These are phyloP conservation scores for Pelagia noctiluca DNA, from an alignment of 30 jellyfish, hydroid and myxozoan genomes.

Conservation along the genomic window DNA sequence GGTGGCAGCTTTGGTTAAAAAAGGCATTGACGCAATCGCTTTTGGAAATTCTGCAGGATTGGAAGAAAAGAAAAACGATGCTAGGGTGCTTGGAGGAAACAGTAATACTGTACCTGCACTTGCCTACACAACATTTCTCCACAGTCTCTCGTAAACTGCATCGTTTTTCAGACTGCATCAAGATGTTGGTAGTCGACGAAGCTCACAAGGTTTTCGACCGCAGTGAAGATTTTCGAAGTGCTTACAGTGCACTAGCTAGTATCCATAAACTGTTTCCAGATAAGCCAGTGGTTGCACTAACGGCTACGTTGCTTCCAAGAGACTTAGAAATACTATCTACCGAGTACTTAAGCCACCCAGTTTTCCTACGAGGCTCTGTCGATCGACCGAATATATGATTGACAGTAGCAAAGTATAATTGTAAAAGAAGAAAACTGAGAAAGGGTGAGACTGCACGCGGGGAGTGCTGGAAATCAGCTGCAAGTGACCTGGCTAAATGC, in stretches of 20 bases:
- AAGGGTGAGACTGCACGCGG: not conserved
- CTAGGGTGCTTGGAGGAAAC: not conserved
- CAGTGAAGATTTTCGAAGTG: not conserved
- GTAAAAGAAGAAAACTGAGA: too few species aligned
- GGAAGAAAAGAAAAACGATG: not conserved
- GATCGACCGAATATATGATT: not conserved
- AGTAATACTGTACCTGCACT: not conserved
- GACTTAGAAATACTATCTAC: not conserved
- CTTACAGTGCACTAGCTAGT: not conserved
- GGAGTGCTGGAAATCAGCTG: not conserved
- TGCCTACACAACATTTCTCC: not conserved
- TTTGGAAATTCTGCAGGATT: not conserved
- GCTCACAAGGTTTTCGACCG: not conserved
- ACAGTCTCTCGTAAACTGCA: not conserved
- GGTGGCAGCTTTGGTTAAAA: not conserved
- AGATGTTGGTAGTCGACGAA: not conserved
- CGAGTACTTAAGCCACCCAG: not conserved
- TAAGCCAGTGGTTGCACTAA: not conserved
- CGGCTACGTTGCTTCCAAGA: not conserved
- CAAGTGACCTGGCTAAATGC: not conserved
- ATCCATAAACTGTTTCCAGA: not conserved
- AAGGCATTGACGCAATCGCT: not conserved
- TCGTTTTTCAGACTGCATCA: not conserved
- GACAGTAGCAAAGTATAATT: too few species aligned
- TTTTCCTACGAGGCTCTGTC: not conserved